Evolutionary conservation across 2,888 invertebrate genomes (phyloP), one percentile per base, ranked within the genome.

Genomic region (Microdon myrmicae): DNA sequence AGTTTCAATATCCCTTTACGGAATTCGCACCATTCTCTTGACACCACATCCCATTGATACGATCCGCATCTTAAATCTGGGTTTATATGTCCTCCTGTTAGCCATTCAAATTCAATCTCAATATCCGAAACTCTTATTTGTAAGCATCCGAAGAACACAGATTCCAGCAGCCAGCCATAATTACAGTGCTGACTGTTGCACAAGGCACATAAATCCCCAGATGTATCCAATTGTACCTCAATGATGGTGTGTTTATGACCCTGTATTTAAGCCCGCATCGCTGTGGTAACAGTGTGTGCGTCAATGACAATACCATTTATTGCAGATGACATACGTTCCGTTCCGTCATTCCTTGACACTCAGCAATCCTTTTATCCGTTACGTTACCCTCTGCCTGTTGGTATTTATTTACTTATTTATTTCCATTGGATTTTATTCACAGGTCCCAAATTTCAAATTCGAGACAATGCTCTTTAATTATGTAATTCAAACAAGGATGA

Each of bases 391-490:
- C 14, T 26, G 9, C 25, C 25, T 35, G 29, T 35, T 38, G 51
- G 29, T 17, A 23, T 56, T 41, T 34, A 23, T 28, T 32, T 49
- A 10, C n/a, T n/a, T n/a, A 6, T 34, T 26, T 14, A 5, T 7
- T 41, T 39, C n/a, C n/a, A n/a, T n/a, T n/a, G n/a, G n/a, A n/a
- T n/a, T 25, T 39, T 39, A 22, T 10, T 37, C 25, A 16, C 20
- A 14, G 28, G 10, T 45, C 32, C 32, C 43, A 13, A 26, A 19
- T 25, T 38, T 49, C 19, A 20, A 49, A 34, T 35, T 8, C 37
- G 22, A 38, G 28, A 35, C 41, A 58, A 28, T 64, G 47, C 47
- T 45, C 23, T 37, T 45, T 47, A 45, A 53, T 58, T 45, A 51
- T 51, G 51, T 41, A 45, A 51, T 34, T n/a, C 17, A 32, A 32